phyloP scores from a whole-genome alignment of 2,113 vertebrate genomes.

The Sisor rabdophorus region DNA sequence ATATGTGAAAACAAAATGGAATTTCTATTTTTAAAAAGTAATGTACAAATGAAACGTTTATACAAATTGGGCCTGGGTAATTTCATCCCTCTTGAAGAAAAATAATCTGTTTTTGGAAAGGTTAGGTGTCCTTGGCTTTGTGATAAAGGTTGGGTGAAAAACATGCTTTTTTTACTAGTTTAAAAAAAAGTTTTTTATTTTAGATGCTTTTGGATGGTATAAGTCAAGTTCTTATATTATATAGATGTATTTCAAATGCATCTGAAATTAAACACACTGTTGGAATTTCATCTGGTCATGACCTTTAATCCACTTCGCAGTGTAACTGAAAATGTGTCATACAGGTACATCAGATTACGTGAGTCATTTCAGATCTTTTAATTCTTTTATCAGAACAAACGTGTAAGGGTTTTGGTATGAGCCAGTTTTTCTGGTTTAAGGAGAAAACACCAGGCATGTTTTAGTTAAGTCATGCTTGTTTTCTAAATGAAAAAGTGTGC shows the following conservation, averaged over 20 bases:
- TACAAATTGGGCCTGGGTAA: not conserved
- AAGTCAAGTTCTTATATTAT: not conserved
- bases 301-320: not conserved
- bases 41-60: not conserved
- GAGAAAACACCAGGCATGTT: not conserved
- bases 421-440: conserved; percentile 36
- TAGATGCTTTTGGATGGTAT: not conserved
- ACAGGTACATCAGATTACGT: not conserved
- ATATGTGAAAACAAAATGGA: not conserved
- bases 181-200: not conserved
- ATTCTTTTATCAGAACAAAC: conserved; percentile 11
- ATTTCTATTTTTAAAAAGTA: not conserved
- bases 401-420: conserved; percentile 3
- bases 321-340: conserved; percentile 14
- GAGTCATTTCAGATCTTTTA: conserved; percentile 25
- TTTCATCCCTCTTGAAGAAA: not conserved
- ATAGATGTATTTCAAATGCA: conserved; percentile 4
- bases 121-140: not conserved
- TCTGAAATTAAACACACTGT: not conserved
- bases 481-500: not conserved
- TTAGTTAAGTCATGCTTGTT: too few species aligned
- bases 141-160: not conserved
- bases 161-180: not conserved
- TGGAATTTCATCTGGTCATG: not conserved
- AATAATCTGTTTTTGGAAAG: not conserved